Conservation (phyloP, 2,888 invertebrate genomes). For the Microchrysa polita region DNA sequence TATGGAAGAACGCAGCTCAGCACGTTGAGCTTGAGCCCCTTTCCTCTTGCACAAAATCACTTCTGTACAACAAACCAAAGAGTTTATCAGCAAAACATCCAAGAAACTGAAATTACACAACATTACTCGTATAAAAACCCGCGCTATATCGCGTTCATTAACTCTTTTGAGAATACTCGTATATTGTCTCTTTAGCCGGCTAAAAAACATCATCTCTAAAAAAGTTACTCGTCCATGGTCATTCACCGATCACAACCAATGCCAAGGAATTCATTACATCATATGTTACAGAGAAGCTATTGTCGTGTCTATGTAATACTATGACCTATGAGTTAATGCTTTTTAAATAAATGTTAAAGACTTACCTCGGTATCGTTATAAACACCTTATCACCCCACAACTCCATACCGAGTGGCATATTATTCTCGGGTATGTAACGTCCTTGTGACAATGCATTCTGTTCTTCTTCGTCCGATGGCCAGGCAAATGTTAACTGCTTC, state of each 20-base stretch:
- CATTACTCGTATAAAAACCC: no score
- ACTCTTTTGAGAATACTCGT: no score
- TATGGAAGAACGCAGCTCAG: no score
- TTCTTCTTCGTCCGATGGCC: constrained; percentile 71
- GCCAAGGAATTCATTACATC: not conserved
- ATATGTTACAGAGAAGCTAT: not conserved
- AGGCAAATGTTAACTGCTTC: constrained; percentile 75
- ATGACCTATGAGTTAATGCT: no score
- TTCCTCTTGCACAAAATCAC: no score
- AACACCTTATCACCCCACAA: constrained; percentile 77
- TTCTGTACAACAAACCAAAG: no score
- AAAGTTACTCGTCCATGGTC: not conserved
- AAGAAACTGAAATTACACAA: no score
- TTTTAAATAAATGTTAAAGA: not conserved
- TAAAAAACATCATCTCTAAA: no score
- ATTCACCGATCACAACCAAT: not conserved
- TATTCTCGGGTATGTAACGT: constrained; percentile 72
- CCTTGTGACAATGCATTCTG: constrained; percentile 71
- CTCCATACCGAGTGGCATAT: constrained; percentile 76
- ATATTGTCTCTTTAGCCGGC: no score
- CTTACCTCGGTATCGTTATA: constrained; percentile 73
- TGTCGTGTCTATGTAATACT: not conserved
- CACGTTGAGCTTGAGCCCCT: no score
- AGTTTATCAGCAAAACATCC: no score
- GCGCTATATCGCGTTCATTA: no score